Evolutionary conservation across 2,888 invertebrate genomes (phyloP), one percentile per base, ranked within the genome.

Genomic region (Nomada ruficornis): DNA sequence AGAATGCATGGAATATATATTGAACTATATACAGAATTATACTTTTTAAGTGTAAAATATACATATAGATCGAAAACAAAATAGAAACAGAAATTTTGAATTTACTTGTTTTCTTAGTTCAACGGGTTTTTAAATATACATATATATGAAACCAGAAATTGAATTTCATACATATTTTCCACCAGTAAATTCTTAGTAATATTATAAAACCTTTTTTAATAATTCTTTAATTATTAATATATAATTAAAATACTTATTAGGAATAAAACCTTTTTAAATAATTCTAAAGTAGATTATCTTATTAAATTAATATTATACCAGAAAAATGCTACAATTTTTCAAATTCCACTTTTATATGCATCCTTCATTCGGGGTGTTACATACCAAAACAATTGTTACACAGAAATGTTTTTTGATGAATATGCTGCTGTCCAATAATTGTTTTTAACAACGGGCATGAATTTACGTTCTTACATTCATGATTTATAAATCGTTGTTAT

Each of bases 361-460:
- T 42, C 50, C 11, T 60, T 20, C 36, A 29, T 71, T 57, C 55
- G 64, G 72, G 36, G 55, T 64, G 26, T 73, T 73, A 73, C 72
- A 73, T 73, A 64, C 64, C 29, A 42, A 47, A 57, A 68, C 3
- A 55, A 44, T 4, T 55, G 2, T 55, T 62, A 62, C n/a, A 62
- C 36, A 54, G 10, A 5, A 62, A 62, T 60, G 36, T 60, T 7
- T 36, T 36, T 36, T 36, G 36, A 36, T 36, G 0, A 36, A 36
- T 36, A 36, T 36, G 7, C 36, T 36, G 36, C 36, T 36, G 36
- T 36, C 36, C 7, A 36, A 7, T 36, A 60, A 60, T 36, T 18
- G 5, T 2, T 36, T 36, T 60, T 36, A 13, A n/a, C 5, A 20
- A n/a, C 54, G 20, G 13, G 36, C 44, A n/a, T 44, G 11, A 42